These are phyloP conservation scores for Thymelicus acteon DNA, from an alignment of 2,888 invertebrate genomes.

Conservation along the genomic window DNA sequence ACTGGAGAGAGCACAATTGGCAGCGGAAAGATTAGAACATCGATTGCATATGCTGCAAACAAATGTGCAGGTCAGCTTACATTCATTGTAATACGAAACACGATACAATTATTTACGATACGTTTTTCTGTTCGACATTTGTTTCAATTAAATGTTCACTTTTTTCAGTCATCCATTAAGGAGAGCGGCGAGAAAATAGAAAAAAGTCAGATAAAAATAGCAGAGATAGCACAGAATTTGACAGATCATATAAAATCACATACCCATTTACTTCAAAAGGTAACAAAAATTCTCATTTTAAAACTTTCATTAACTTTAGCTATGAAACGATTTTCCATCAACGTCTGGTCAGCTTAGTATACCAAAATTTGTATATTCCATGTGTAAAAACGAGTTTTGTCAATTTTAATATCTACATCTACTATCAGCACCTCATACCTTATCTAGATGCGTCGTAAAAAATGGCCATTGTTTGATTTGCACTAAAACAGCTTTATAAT, in stretches of 20 bases:
- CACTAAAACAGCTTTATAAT: not conserved
- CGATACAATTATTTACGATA: not conserved
- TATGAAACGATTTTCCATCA: too few relatives aligned
- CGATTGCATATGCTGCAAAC: conserved; percentile 77
- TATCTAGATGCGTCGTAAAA: not conserved
- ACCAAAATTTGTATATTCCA: too few relatives aligned
- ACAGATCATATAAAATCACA: conserved; percentile 70
- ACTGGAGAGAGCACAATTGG: conserved; percentile 78
- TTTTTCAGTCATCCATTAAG: conserved; percentile 74
- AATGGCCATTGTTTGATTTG: too few relatives aligned
- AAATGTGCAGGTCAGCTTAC: conserved; percentile 66
- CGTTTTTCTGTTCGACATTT: not conserved
- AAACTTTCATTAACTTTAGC: too few relatives aligned
- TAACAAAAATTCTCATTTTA: conserved; percentile 45
- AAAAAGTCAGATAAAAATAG: conserved; percentile 68
- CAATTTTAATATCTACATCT: not conserved
- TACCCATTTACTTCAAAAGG: conserved; percentile 74
- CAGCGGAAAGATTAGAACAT: conserved; percentile 78
- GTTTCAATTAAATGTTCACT: conserved; percentile 8
- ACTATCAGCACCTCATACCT: not conserved
- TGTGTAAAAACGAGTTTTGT: too few relatives aligned
- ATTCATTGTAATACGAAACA: not conserved
- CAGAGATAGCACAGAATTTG: conserved; percentile 69
- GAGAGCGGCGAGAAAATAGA: conserved; percentile 73
- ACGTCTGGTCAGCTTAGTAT: too few relatives aligned